Evolutionary conservation across 2,113 vertebrate species (phyloP), one percentile per base, ranked within the genome.

Genomic region (Spea multiplicata): DNA sequence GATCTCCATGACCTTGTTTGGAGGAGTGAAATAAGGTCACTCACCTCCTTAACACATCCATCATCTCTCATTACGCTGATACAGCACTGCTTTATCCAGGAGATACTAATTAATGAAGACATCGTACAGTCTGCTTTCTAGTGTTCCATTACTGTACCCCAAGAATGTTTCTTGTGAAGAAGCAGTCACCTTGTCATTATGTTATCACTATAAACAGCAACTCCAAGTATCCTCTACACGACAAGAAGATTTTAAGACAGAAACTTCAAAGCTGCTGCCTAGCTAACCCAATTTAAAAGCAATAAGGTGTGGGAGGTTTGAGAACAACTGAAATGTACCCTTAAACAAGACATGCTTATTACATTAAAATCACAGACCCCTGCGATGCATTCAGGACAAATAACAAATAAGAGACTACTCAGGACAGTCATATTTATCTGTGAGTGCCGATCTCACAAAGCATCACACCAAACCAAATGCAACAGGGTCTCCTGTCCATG

Each of bases 391-490:
- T 30, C 30, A 30, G 30, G 30, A 30, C 30, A 30, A 30, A 30
- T 30, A 30, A 30, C 30, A 30, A 30, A 30, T 30, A 30, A 30
- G 61, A 4, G 50, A 57, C 48, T 10, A n/a, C 55, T 48, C 14
- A 53, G 44, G 61, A 73, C 66, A 48, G 59, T 73, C 77, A 49
- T 45, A 49, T 49, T n/a, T 59, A 59, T 73, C 13, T 73, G 44
- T 46, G 50, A 66, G 52, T 44, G 8, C 59, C 13, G 62, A 52
- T 45, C 67, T 76, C 53, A 71, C 8, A 64, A 71, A 64, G 70
- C 76, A 72, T 78, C 49, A 55, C 69, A 72, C 66, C 45, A 47
- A 17, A 44, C 10, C 5, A 48, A 46, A 30, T 80, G 50, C 6
- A 47, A 8, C 47, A 48, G 12, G n/a, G n/a, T 55, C 77, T 57